Evolutionary conservation across 2,888 invertebrate genomes (phyloP), one percentile per base, ranked within the genome.

Genomic region (Cataglyphis livida): DNA sequence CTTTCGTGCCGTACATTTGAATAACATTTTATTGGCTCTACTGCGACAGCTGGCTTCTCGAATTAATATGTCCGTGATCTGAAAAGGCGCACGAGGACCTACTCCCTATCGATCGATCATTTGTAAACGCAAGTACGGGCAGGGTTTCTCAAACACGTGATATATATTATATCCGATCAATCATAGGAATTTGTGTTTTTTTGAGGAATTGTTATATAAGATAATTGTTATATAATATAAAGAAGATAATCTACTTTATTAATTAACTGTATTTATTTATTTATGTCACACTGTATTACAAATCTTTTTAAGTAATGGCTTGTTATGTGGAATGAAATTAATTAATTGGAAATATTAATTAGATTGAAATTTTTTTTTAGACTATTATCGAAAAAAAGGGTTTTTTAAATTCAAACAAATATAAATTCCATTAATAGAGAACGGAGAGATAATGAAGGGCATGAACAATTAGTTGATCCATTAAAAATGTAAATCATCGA

Each of bases 51-150:
- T 88, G 89, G 71, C 83, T 71, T 81, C 86, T 62, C 70, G 66
- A 51, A 83, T 90, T 89, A 90, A 87, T 90, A 87, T 83, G 83
- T 74, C 81, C 68, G 28, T 66, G 65, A 85, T 83, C 54, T 82
- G 81, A 87, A 85, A 88, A 84, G 84, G 81, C 81, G 75, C 7
- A 15, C 25, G 71, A 74, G 78, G 79, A 44, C 32, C 83, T 68
- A 61, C 62, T 61, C 62, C 59, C 70, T 68, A 79, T 76, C 74
- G 82, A 88, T 87, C 84, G 84, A 84, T 68, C 75, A 76, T 66
- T 75, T 81, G 41, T 81, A 73, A 82, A 81, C 82, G 87, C 75
- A 82, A 84, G 18, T 64, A 66, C 44, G 41, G 76, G 25, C 51
- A 76, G 74, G 32, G 32, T 70, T 32, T 78, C 44, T 41, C 78